Evolutionary conservation across 1,140 invertebrate species (phyloP), one percentile per base, ranked within the genome.

Genomic region (Panagrolaimus sp.): DNA sequence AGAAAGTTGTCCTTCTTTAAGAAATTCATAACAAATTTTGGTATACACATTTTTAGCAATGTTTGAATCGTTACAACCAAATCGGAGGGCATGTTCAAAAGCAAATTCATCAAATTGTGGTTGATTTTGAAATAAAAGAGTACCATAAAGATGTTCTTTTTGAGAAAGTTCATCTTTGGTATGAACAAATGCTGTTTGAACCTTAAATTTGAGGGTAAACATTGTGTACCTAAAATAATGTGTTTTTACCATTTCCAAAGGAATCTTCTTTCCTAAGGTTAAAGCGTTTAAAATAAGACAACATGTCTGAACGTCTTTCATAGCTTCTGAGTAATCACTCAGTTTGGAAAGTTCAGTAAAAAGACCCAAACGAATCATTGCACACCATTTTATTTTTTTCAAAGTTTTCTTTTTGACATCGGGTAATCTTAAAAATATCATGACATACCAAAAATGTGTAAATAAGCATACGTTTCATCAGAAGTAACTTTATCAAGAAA

Each of bases 151-250:
- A 20, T 57, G 51, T 8, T 57, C 13, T 3, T 20, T 20, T 13
- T 57, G 51, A 11, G n/a, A 57, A 23, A 57, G 51, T 13, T 57
- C 4, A 27, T 57, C 51, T 57, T 57, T 57, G 51, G 51, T 27
- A 11, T 20, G n/a, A 16, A 57, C 1, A 16, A 57, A 57, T 11
- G 51, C 51, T n/a, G 20, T 57, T 13, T 57, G 11, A 27, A 16
- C 51, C 51, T 57, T 1, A 57, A 57, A n/a, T n/a, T n/a, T n/a
- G n/a, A n/a, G n/a, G n/a, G n/a, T n/a, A 57, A 57, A 20, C 11
- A 11, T 4, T 57, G n/a, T 57, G 1, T 16, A 3, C n/a, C n/a
- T 25, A 48, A n/a, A n/a, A n/a, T n/a, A n/a, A n/a, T n/a, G 20
- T 2, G 47, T 48, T n/a, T n/a, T n/a, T n/a, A 9, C 20, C 51